phyloP scores from a whole-genome alignment of 1,140 invertebrate species.

The Drosophila ananassae region DNA sequence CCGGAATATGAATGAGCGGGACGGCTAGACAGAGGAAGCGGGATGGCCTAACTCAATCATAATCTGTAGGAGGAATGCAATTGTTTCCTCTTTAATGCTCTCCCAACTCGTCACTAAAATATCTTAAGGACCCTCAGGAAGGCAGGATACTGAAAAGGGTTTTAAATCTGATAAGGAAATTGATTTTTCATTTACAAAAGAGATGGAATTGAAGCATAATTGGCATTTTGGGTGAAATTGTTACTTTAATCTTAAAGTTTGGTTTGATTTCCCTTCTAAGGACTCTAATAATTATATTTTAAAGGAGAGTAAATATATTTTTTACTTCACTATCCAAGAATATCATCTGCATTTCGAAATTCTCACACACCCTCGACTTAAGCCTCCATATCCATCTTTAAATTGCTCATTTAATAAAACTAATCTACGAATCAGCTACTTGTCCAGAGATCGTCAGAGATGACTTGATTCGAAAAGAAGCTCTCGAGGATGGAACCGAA shows the following conservation, averaged over 20 bases:
- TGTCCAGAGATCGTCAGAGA: constrained; percentile 3
- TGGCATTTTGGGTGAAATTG: not conserved
- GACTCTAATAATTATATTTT: no score
- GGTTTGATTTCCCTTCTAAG: no score
- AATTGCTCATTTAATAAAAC: constrained; percentile 78
- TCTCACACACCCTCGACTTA: not conserved
- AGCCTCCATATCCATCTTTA: constrained; percentile 19
- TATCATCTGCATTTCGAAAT: not conserved
- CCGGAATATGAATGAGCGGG: constrained; percentile 11
- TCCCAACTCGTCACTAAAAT: constrained; percentile 12
- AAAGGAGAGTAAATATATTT: no score
- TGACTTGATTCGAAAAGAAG: constrained; percentile 7
- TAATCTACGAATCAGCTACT: constrained; percentile 62
- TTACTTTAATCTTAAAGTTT: not conserved
- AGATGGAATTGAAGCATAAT: not conserved
- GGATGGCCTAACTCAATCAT: constrained; percentile 28
- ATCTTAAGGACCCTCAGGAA: constrained; percentile 16
- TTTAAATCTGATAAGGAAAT: constrained; percentile 22
- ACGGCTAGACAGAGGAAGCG: constrained; percentile 20
- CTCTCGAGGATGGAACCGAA: constrained; percentile 28
- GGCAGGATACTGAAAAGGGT: not conserved
- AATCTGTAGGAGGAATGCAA: constrained; percentile 40
- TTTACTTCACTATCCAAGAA: no score
- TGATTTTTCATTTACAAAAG: constrained; percentile 21
- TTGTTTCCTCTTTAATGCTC: constrained; percentile 32